Conservation (phyloP, 2,113 vertebrate species). For the Lipotes vexillifer region DNA sequence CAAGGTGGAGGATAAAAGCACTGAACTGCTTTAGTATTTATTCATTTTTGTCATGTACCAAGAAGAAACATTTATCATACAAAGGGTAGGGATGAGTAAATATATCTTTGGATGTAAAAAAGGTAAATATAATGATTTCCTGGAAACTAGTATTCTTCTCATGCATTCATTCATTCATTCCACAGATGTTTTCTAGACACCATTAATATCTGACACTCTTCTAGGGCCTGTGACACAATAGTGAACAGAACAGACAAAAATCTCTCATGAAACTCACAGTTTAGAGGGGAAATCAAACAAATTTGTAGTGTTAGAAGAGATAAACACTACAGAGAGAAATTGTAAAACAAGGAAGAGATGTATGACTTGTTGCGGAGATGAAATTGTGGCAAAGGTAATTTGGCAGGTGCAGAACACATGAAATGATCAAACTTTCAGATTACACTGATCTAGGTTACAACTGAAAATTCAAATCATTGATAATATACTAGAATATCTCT, state of each 20-base stretch:
- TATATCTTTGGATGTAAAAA: neutral
- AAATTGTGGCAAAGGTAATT: neutral
- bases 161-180: neutral
- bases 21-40: neutral
- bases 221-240: neutral
- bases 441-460: neutral
- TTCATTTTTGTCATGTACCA: neutral
- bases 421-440: neutral
- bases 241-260: neutral
- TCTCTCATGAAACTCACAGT: neutral
- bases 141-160: neutral
- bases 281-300: neutral
- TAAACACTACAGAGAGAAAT: neutral
- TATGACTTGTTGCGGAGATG: neutral
- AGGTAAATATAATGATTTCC: neutral
- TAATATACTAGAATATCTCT: neutral
- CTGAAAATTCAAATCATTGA: neutral
- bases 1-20: neutral
- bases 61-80: neutral
- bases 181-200: neutral
- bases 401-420: neutral
- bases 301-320: neutral
- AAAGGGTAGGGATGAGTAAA: neutral
- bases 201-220: neutral
- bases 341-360: neutral